These are phyloP conservation scores for Artibeus lituratus DNA, from an alignment of 2,797 vertebrate genomes.

Conservation along the genomic window DNA sequence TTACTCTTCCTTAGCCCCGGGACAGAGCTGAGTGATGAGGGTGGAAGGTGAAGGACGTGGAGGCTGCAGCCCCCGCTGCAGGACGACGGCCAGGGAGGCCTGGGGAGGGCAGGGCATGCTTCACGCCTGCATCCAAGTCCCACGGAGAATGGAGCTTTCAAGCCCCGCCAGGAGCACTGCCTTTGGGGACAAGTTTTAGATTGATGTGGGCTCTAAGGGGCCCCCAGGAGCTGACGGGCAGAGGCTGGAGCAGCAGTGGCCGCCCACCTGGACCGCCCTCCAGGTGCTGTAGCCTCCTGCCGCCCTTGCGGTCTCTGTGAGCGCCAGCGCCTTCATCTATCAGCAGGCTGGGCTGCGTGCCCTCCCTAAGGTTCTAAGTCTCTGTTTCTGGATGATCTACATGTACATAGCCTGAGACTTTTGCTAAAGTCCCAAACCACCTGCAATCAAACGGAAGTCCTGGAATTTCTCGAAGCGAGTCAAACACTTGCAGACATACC, in stretches of 20 bases:
- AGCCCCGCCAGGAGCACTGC: neutral
- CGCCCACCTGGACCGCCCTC: neutral
- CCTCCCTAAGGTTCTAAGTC: neutral
- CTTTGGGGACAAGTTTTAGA: neutral
- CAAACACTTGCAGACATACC: neutral
- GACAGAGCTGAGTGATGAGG: neutral
- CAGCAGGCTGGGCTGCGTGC: neutral
- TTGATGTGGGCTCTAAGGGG: neutral
- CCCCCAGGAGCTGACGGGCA: neutral
- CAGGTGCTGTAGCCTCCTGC: neutral
- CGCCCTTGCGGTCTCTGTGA: neutral
- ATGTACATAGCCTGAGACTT: neutral
- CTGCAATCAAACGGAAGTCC: neutral
- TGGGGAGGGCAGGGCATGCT: neutral
- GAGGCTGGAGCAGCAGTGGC: neutral
- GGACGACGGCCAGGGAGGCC: neutral
- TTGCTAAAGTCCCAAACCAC: neutral
- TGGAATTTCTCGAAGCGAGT: neutral
- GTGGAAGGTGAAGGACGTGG: neutral
- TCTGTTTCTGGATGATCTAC: neutral
- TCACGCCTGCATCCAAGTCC: neutral
- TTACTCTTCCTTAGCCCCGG: neutral
- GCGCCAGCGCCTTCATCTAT: neutral
- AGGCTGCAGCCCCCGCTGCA: neutral
- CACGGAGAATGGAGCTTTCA: neutral